Conservation (phyloP, 1,140 invertebrate species). For the Drosophila parabipectinata region DNA sequence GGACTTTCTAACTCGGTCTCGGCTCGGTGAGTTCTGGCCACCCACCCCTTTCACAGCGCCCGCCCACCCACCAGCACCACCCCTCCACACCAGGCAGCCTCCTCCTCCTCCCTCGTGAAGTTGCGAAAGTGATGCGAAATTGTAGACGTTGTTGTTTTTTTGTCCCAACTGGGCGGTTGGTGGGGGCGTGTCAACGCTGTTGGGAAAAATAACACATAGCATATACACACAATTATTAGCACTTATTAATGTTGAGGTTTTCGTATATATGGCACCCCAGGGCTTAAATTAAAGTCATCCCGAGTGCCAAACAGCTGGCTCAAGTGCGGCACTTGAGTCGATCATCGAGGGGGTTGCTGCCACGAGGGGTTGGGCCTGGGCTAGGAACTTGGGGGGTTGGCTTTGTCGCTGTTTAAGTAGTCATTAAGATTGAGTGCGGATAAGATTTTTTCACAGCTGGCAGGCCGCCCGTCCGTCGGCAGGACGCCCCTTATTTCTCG, state of each 20-base stretch:
- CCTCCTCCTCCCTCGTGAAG: conserved; percentile 23
- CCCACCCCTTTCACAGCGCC: neutral
- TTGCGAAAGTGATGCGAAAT: conserved; percentile 77
- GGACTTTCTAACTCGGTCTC: conserved; percentile 68
- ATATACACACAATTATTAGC: conserved; percentile 74
- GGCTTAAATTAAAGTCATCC: conserved; percentile 75
- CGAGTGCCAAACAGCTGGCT: conserved; percentile 57
- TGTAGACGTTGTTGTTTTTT: conserved; percentile 43
- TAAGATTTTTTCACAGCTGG: conserved; percentile 76
- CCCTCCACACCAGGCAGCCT: neutral
- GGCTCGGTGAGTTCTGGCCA: conserved; percentile 32
- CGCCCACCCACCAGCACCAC: conserved; percentile 1
- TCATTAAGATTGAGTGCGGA: conserved; percentile 77
- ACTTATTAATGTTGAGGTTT: conserved; percentile 82
- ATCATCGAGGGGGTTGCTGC: conserved; percentile 25
- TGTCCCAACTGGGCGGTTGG: neutral
- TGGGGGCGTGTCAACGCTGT: conserved; percentile 51
- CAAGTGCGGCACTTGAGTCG: conserved; percentile 65
- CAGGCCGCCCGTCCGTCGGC: conserved; percentile 5
- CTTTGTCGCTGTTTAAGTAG: conserved; percentile 75
- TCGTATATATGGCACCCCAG: conserved; percentile 70
- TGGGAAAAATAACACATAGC: conserved; percentile 29
- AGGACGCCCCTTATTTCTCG: conserved; percentile 8
- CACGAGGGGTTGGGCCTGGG: neutral
- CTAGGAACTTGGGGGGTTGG: conserved; percentile 21